Evolutionary conservation across 2,888 invertebrate species (phyloP).

Genomic region (Hydriomena furcata): DNA sequence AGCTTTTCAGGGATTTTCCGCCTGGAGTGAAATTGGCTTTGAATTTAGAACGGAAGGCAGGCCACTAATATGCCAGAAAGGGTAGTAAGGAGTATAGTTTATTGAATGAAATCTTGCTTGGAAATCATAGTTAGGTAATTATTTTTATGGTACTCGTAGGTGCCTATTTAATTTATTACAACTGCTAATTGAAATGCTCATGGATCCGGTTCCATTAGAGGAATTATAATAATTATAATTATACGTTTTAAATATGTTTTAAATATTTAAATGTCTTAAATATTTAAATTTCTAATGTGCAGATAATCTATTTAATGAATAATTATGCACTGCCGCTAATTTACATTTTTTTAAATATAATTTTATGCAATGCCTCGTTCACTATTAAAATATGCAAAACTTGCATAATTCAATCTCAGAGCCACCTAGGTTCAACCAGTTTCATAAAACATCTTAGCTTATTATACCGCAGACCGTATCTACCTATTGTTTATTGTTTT

Average conservation of each 20-base stretch:
- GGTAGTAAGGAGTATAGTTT: conserved; percentile 4
- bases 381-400: conserved; percentile 31
- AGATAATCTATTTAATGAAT: conserved; percentile 18
- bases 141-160: no score
- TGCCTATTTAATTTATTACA: no score
- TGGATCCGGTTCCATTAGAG: not conserved
- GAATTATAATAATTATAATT: not conserved
- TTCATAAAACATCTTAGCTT: not conserved
- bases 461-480: conserved; percentile 4
- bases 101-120: not conserved
- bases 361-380: conserved; percentile 12
- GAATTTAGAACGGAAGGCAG: conserved; percentile 16
- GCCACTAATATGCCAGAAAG: conserved; percentile 5
- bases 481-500: not conserved
- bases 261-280: not conserved
- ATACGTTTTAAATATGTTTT: conserved; percentile 7
- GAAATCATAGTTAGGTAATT: not conserved
- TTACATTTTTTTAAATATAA: conserved; percentile 13
- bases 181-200: not conserved
- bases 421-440: not conserved
- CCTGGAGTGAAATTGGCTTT: conserved; percentile 30
- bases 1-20: conserved; percentile 41
- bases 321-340: conserved; percentile 21
- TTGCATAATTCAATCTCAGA: conserved; percentile 29
- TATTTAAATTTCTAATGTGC: conserved; percentile 19